Conservation (phyloP, 2,888 invertebrate species). For the Epiblema foenella region DNA sequence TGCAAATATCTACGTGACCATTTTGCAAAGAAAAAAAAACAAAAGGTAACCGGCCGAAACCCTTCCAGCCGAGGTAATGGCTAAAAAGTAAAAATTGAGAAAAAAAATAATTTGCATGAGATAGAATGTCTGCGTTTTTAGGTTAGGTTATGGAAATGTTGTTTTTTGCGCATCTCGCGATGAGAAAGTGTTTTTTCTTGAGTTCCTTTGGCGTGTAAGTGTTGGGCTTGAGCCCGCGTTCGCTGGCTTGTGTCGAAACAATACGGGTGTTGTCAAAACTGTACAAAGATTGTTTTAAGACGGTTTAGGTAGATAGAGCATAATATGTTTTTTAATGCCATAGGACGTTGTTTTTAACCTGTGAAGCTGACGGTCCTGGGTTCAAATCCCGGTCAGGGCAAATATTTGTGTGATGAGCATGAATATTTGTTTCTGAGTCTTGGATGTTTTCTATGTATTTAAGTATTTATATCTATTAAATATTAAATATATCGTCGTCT, state of each 20-base stretch:
- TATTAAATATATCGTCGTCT: no score
- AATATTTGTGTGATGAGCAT: no score
- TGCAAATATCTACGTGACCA: slow-evolving; percentile 83
- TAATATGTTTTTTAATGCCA: not conserved
- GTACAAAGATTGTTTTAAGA: slow-evolving; percentile 2
- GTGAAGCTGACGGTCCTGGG: no score
- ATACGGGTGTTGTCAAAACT: slow-evolving; percentile 8
- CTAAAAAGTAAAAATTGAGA: slow-evolving; percentile 73
- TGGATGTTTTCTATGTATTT: no score
- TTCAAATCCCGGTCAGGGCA: no score
- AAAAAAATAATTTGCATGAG: slow-evolving; percentile 79
- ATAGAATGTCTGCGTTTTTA: slow-evolving; percentile 63
- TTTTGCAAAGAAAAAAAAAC: slow-evolving; percentile 81
- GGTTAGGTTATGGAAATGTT: slow-evolving; percentile 58
- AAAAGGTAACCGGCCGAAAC: slow-evolving; percentile 77
- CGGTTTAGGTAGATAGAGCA: not conserved
- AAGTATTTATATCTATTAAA: no score
- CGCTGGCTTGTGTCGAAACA: slow-evolving; percentile 27
- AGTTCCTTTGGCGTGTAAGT: slow-evolving; percentile 60
- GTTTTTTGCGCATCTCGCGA: slow-evolving; percentile 61
- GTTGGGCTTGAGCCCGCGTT: slow-evolving; percentile 43
- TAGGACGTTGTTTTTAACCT: no score
- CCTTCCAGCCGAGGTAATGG: slow-evolving; percentile 74
- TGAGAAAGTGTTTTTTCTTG: slow-evolving; percentile 79
- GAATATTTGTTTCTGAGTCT: no score